Evolutionary conservation across 2,113 vertebrate genomes (phyloP).

Genomic region (Salvelinus sp.): DNA sequence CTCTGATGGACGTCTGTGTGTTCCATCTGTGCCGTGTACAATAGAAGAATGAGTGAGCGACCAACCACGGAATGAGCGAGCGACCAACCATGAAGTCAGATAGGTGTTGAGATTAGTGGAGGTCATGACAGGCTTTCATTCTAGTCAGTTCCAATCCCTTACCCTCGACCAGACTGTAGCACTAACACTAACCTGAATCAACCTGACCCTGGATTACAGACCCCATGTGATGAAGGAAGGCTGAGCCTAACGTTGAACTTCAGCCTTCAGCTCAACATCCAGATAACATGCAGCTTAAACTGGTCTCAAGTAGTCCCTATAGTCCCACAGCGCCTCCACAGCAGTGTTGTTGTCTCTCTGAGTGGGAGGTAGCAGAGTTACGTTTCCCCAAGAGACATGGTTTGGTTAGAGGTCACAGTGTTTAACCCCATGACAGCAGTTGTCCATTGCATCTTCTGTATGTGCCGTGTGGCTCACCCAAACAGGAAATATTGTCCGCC

Average conservation of each 20-base stretch:
- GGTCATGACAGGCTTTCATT: conserved; percentile 55
- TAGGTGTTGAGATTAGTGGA: conserved; percentile 58
- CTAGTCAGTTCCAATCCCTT: conserved; percentile 60
- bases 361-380: neutral
- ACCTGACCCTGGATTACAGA: conserved; percentile 61
- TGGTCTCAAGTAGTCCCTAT: too few relatives aligned
- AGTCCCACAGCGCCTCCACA: neutral
- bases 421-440: conserved; percentile 9
- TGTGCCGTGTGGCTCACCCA: conserved; percentile 26
- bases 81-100: conserved; percentile 44
- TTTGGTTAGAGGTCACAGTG: neutral
- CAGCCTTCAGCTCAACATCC: neutral
- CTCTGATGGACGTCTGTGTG: neutral
- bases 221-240: conserved; percentile 62
- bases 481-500: conserved; percentile 12
- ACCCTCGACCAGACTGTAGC: conserved; percentile 60
- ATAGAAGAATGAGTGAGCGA: conserved; percentile 29
- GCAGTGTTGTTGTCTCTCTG: conserved; percentile 2
- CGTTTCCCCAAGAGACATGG: neutral
- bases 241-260: conserved; percentile 57
- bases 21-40: neutral
- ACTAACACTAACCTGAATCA: conserved; percentile 65
- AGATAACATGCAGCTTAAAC: too few relatives aligned
- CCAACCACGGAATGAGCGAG: conserved; percentile 33
- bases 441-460: conserved; percentile 11